A percentile compares a stretch with the other conserved stretches of the same genome.
Evolutionary conservation across 2,888 invertebrate genomes (phyloP).

Genomic region (Pandemis corylana): DNA sequence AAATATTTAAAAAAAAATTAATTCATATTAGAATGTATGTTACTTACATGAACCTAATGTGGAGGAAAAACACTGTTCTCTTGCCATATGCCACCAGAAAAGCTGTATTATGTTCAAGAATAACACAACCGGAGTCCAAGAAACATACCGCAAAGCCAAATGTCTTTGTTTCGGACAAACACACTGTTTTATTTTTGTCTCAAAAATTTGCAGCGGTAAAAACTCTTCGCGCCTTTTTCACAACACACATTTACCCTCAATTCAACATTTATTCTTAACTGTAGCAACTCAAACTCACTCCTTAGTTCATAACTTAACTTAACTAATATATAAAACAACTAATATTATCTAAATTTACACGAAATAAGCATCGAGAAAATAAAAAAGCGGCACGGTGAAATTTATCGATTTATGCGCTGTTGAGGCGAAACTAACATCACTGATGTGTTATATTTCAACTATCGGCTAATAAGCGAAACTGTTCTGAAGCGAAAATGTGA

Average conservation of each 20-base stretch:
- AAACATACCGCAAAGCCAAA: constrained; percentile 47
- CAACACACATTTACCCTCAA: constrained; percentile 57
- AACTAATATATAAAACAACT: constrained; percentile 22
- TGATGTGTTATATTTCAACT: constrained; percentile 56
- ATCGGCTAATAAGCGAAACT: constrained; percentile 51
- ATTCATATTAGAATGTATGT: constrained; percentile 44
- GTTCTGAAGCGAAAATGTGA: constrained; percentile 55
- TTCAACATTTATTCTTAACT: constrained; percentile 40
- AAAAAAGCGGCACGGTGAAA: constrained; percentile 78
- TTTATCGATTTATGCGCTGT: constrained; percentile 77
- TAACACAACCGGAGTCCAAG: constrained; percentile 46
- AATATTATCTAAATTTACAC: constrained; percentile 54
- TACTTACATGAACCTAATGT: constrained; percentile 77
- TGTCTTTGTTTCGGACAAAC: constrained; percentile 59
- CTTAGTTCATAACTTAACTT: constrained; percentile 20
- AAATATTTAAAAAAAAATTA: neutral
- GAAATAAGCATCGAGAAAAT: constrained; percentile 66
- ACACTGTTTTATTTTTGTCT: constrained; percentile 56
- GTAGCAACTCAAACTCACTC: constrained; percentile 34
- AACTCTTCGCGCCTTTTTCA: constrained; percentile 79
- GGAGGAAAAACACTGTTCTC: constrained; percentile 59
- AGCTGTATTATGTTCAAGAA: constrained; percentile 50
- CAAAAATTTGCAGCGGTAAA: constrained; percentile 56
- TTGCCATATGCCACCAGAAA: constrained; percentile 55
- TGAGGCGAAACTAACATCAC: constrained; percentile 56